These are phyloP conservation scores for Nothura maculosa DNA, from an alignment of 2,797 vertebrate species.

Conservation along the genomic window DNA sequence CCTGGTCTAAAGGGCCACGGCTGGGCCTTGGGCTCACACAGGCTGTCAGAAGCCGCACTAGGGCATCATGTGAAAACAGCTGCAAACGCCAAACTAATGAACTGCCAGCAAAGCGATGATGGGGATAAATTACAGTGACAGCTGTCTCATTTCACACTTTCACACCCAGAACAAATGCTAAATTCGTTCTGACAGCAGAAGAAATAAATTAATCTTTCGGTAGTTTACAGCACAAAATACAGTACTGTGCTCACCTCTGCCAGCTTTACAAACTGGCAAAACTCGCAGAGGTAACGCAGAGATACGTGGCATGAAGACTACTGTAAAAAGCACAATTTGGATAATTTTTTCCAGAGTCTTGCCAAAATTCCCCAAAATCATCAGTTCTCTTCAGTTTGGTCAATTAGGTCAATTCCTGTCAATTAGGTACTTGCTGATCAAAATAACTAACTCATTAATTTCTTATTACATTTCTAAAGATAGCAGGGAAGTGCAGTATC, in stretches of 20 bases:
- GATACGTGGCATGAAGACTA: neutral
- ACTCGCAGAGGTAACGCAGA: neutral
- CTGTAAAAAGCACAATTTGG: neutral
- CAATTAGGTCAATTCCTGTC: conserved; percentile 5
- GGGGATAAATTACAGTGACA: conserved; percentile 15
- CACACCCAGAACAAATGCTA: conserved; percentile 25
- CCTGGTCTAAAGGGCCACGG: neutral
- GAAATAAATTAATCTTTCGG: conserved; percentile 46
- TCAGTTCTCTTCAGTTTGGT: neutral
- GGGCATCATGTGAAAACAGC: neutral
- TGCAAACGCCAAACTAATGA: neutral
- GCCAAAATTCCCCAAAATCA: neutral
- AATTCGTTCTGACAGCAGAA: conserved; percentile 46
- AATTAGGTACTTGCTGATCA: conserved; percentile 4
- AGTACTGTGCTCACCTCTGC: too few relatives aligned
- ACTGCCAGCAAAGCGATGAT: neutral
- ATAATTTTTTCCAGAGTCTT: conserved; percentile 13
- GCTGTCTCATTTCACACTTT: conserved; percentile 33
- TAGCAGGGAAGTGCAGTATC: neutral
- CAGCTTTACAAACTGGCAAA: too few relatives aligned
- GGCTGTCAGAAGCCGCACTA: neutral
- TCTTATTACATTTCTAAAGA: conserved; percentile 4
- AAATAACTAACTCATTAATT: neutral
- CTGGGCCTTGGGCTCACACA: neutral
- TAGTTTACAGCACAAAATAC: conserved; percentile 25